A percentile compares a stretch with the other conserved stretches of the same genome.
Evolutionary conservation across 2,888 invertebrate genomes (phyloP).

Genomic region (Heliconius cydno): DNA sequence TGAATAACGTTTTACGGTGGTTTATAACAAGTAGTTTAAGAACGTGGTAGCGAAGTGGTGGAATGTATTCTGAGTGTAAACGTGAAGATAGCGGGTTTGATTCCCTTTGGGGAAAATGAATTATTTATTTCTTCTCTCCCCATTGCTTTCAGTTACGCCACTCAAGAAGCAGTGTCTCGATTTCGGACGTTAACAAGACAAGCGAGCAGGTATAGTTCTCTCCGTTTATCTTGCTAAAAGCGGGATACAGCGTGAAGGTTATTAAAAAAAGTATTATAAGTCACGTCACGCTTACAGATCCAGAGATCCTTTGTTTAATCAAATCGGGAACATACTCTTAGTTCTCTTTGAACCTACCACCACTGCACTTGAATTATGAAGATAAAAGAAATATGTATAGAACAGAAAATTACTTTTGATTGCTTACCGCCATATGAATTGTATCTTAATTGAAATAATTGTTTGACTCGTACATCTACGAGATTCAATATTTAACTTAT

Average conservation of each 20-base stretch:
- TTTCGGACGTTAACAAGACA: neutral
- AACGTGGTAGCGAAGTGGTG: neutral
- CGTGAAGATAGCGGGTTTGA: too few species aligned
- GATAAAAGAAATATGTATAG: neutral
- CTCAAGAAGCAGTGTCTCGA: neutral
- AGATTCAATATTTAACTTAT: neutral
- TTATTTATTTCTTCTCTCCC: neutral
- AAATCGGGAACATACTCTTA: neutral
- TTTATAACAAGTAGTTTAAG: neutral
- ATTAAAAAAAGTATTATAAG: neutral
- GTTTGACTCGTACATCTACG: neutral
- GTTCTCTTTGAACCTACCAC: neutral
- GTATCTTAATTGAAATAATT: conserved; percentile 18
- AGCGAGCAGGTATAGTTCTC: neutral
- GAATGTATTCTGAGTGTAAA: neutral
- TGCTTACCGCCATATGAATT: neutral
- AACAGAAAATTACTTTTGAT: neutral
- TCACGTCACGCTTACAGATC: neutral
- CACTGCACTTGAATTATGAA: neutral
- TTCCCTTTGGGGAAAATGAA: too few species aligned
- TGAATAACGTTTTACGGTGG: conserved; percentile 37
- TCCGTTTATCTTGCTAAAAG: neutral
- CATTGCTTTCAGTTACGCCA: neutral
- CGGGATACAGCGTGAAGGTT: neutral
- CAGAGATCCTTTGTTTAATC: neutral